Conservation (phyloP, 2,888 invertebrate genomes). For the Pardosa pseudoannulata region DNA sequence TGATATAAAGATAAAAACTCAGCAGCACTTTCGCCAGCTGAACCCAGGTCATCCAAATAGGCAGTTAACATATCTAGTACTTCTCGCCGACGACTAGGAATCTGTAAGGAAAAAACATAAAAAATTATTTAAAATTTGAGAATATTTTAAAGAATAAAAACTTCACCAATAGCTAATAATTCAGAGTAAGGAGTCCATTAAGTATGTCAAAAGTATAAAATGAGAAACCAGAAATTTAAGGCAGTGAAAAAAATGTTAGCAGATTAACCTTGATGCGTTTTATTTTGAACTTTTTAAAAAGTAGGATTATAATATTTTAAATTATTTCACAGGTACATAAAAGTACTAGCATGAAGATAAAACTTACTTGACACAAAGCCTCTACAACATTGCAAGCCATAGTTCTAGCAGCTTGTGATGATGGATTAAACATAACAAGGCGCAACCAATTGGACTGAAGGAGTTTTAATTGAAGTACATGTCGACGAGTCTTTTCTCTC, state of each 20-base stretch:
- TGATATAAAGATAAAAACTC: slow-evolving; percentile 93
- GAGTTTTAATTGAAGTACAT: slow-evolving; percentile 54
- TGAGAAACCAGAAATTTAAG: no score
- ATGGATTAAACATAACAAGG: slow-evolving; percentile 93
- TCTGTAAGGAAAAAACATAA: slow-evolving; percentile 67
- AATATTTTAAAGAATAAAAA: no score
- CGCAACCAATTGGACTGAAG: slow-evolving; percentile 88
- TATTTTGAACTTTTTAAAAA: no score
- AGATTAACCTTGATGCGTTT: no score
- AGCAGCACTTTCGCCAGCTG: slow-evolving; percentile 92
- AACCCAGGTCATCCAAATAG: slow-evolving; percentile 90
- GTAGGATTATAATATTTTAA: no score
- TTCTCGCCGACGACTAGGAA: slow-evolving; percentile 77
- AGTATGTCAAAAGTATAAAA: no score
- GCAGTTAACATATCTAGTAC: slow-evolving; percentile 91
- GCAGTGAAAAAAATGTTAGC: no score
- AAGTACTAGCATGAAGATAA: no score
- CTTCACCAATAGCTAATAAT: no score
- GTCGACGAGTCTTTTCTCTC: slow-evolving; percentile 79
- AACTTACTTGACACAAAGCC: slow-evolving; percentile 84
- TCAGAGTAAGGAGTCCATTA: no score
- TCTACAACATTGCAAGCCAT: slow-evolving; percentile 93
- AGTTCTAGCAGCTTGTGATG: slow-evolving; percentile 91
- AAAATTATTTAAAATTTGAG: no score
- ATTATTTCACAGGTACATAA: no score